Base-by-base conservation (phyloP, 2,797 vertebrate genomes). In the Knipowitschia caucasica region DNA sequence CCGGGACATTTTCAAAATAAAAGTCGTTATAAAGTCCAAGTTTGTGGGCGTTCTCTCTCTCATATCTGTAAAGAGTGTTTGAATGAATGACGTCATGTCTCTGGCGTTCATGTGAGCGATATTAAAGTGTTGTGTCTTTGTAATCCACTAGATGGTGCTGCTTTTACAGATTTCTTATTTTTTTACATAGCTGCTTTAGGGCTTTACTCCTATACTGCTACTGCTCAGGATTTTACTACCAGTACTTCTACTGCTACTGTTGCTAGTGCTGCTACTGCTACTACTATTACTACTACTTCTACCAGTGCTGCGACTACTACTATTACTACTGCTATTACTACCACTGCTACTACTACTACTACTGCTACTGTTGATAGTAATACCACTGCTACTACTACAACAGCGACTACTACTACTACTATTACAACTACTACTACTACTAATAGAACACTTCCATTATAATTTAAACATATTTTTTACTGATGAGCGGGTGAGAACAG, bases 1-100 rank as follows among this genome's bases (percentile, higher is more conserved):
- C 92, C 91, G 80, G 71, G 88, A 88, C 80, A 47, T 85, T 96
- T 98, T 93, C 89, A 93, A 87, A 89, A 88, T 89, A 89, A 87
- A 89, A 80, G 83, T 80, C 71, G 50, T 88, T 88, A 79, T 83
- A 76, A 82, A 65, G 59, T 49, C 5, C 61, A 10, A 15, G 24
- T 40, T 44, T 4, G n/a, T 36, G n/a, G n/a, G n/a, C n/a, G n/a
- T n/a, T n/a, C n/a, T n/a, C n/a, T n/a, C n/a, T n/a, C n/a, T n/a
- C n/a, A n/a, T n/a, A n/a, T n/a, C n/a, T n/a, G n/a, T n/a, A n/a
- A n/a, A n/a, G n/a, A n/a, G n/a, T n/a, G n/a, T n/a, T n/a, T n/a
- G n/a, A n/a, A n/a, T n/a, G n/a, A n/a, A n/a, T n/a, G n/a, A n/a
- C n/a, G n/a, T n/a, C n/a, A n/a, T n/a, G n/a, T n/a, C n/a, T n/a